Base-by-base conservation (phyloP, 2,888 invertebrate genomes). In the Diabrotica balteata region DNA sequence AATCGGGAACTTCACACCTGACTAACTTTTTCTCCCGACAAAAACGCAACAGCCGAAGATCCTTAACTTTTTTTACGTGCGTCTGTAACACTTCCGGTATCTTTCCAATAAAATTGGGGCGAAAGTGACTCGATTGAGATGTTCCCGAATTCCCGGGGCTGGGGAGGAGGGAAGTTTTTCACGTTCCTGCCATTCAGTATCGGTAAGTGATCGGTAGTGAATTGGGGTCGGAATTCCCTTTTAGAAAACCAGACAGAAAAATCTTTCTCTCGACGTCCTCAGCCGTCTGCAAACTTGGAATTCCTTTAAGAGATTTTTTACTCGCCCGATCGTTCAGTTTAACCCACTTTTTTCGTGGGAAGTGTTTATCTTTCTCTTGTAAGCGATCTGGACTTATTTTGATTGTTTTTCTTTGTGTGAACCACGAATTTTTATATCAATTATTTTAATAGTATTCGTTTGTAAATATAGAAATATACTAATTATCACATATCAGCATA, bases 31-130 rank as follows among this genome's bases (percentile, higher is more conserved):
- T 67, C 67, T 8, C 43, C 17, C 69, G 75, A 70, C 69, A 61
- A 54, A 68, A 66, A 67, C 68, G 51, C 55, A 66, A 42, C 32
- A 42, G 42, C 54, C 54, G 42, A 17, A 57, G 44, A 45, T 11
- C 45, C 44, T 7, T 44, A 61, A 52, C 58, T 58, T 66, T 68
- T 69, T 70, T 68, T 63, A 66, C 63, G 66, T 66, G 63, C 75
- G 76, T 76, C 74, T 75, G 71, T 63, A 73, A 73, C 74, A 76
- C 74, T 75, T 76, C 76, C 77, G 76, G 75, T 75, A 74, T 76
- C 76, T 76, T 75, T 68, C 72, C 75, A 71, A 73, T 72, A 74
- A 74, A 77, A 72, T 70, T 71, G 76, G 74, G 76, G 71, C 74
- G 73, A 76, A 73, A 73, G 72, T 70, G 75, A 73, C 73, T 72